These are phyloP conservation scores for Noctuana brunneofusca DNA, from an alignment of 2,888 invertebrate species.

Conservation along the genomic window DNA sequence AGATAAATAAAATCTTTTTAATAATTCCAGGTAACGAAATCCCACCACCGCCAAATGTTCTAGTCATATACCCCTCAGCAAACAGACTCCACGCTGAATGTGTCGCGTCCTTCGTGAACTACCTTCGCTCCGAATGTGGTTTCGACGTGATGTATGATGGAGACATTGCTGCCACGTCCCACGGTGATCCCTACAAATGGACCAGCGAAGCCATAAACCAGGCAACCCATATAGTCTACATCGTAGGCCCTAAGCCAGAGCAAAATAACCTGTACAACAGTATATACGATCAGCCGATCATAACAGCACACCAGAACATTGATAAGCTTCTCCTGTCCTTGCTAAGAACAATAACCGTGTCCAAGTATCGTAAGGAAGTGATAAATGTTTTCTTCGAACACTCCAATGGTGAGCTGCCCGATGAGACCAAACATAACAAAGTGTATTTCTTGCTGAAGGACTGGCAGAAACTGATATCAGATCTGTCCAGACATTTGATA, in stretches of 20 bases:
- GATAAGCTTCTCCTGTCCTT: conserved; percentile 60
- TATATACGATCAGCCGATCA: conserved; percentile 71
- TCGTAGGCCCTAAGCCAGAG: conserved; percentile 68
- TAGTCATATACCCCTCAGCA: conserved; percentile 66
- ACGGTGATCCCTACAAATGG: conserved; percentile 71
- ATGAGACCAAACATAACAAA: conserved; percentile 61
- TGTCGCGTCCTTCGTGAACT: conserved; percentile 63
- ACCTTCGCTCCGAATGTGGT: conserved; percentile 67
- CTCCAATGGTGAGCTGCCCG: conserved; percentile 61
- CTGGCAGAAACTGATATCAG: conserved; percentile 71
- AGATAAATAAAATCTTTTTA: background rate
- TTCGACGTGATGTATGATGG: conserved; percentile 69
- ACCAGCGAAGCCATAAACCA: conserved; percentile 62
- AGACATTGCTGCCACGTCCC: conserved; percentile 60
- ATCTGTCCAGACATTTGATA: conserved; percentile 67
- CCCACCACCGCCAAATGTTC: conserved; percentile 66
- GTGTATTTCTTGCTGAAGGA: conserved; percentile 65
- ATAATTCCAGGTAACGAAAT: conserved; percentile 56
- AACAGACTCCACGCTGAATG: conserved; percentile 71
- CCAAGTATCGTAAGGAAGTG: conserved; percentile 56
- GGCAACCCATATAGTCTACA: conserved; percentile 64
- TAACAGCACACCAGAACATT: conserved; percentile 60
- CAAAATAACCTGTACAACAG: conserved; percentile 59
- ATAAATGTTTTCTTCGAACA: conserved; percentile 70
- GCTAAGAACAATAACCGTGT: conserved; percentile 50